Percentiles rank a stretch among this genome's conserved stretches.
Evolutionary conservation across 2,888 invertebrate species (phyloP).

Genomic region (Chrysopilus asiliformis): DNA sequence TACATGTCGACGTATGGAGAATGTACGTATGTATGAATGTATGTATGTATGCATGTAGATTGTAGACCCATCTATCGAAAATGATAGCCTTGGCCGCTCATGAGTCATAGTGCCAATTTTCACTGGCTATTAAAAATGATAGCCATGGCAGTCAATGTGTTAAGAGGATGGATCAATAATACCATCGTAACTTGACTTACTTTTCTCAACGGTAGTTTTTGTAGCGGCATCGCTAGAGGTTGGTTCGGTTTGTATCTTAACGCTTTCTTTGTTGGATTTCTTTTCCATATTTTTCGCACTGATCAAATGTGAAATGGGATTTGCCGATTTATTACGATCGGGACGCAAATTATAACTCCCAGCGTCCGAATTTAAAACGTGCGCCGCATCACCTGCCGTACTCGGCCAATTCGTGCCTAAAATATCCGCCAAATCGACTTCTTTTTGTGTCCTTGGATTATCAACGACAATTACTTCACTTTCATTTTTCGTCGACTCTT

Average conservation of each 20-base stretch:
- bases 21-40: too few relatives aligned
- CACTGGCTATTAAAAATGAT: too few relatives aligned
- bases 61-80: too few relatives aligned
- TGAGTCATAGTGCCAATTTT: too few relatives aligned
- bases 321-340: constrained; percentile 45
- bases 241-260: constrained; percentile 5
- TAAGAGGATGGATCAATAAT: too few relatives aligned
- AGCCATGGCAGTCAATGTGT: too few relatives aligned
- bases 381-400: constrained; percentile 28
- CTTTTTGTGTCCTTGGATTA: constrained; percentile 22
- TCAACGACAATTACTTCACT: constrained; percentile 25
- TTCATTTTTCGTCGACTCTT: constrained; percentile 26
- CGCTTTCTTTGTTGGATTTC: constrained; percentile 7
- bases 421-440: constrained; percentile 28
- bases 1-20: too few relatives aligned
- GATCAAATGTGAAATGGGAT: constrained; percentile 44
- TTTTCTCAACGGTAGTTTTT: too few relatives aligned
- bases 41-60: too few relatives aligned
- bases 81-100: too few relatives aligned
- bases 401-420: constrained; percentile 31
- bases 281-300: constrained; percentile 15
- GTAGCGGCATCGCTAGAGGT: constrained; percentile 2
- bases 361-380: constrained; percentile 23
- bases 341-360: constrained; percentile 16
- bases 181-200: too few relatives aligned